Evolutionary conservation across 2,113 vertebrate species (phyloP).

Genomic region (Oxygymnocypris stewartii): DNA sequence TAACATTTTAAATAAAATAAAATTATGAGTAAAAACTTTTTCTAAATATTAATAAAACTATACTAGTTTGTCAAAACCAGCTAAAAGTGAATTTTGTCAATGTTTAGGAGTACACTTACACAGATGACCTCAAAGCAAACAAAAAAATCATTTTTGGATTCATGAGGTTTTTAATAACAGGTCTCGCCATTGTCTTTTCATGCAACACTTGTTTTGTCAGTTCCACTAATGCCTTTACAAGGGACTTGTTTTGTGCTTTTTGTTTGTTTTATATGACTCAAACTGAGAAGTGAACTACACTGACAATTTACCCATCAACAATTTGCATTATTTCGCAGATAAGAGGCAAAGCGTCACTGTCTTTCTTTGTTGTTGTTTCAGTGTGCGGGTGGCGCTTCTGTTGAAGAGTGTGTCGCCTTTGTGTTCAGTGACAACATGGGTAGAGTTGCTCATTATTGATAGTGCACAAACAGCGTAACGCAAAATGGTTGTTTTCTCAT

Average conservation of each 20-base stretch:
- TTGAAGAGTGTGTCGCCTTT: background rate
- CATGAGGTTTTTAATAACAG: background rate
- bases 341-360: constrained; percentile 20
- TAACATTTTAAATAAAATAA: too few species aligned
- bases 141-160: background rate
- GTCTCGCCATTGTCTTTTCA: background rate
- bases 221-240: background rate
- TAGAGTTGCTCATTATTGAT: background rate
- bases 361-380: constrained; percentile 1
- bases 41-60: too few species aligned
- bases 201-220: background rate
- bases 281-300: background rate
- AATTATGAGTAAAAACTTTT: too few species aligned
- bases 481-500: background rate
- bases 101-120: background rate
- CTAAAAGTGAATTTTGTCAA: background rate
- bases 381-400: background rate
- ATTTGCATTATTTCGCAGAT: constrained; percentile 23
- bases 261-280: constrained; percentile 17
- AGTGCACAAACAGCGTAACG: background rate
- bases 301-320: constrained; percentile 14
- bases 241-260: background rate
- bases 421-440: background rate
- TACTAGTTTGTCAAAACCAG: too few species aligned
- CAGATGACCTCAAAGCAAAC: background rate